Evolutionary conservation across 2,797 vertebrate species (phyloP).

Genomic region (Semaprochilodus insignis): DNA sequence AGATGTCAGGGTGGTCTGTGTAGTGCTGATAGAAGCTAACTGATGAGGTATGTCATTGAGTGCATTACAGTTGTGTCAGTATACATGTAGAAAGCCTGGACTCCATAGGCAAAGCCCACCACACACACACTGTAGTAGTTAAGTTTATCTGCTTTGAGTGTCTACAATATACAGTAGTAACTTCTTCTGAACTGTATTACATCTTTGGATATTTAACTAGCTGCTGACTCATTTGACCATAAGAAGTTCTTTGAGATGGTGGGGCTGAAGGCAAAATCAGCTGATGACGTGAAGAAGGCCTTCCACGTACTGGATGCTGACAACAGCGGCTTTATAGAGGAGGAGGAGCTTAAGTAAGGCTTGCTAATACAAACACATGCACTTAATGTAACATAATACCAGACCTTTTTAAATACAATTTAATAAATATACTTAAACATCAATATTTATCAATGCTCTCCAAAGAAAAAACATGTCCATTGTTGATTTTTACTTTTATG

Average conservation of each 20-base stretch:
- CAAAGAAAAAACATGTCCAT: too few relatives aligned
- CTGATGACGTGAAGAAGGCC: conserved; percentile 87
- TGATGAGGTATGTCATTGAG: too few relatives aligned
- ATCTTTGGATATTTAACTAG: conserved; percentile 64
- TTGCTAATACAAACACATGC: not conserved
- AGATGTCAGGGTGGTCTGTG: too few relatives aligned
- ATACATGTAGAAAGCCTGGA: too few relatives aligned
- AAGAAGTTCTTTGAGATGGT: conserved; percentile 96
- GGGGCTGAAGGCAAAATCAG: conserved; percentile 88
- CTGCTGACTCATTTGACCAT: conserved; percentile 90
- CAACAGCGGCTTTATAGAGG: conserved; percentile 94
- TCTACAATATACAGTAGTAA: too few relatives aligned
- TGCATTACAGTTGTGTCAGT: too few relatives aligned
- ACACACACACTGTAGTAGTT: too few relatives aligned
- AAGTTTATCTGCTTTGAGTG: too few relatives aligned
- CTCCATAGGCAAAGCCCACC: too few relatives aligned
- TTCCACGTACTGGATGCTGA: conserved; percentile 93
- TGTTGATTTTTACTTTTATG: too few relatives aligned
- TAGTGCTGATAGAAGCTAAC: too few relatives aligned
- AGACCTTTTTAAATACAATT: not conserved
- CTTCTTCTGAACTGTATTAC: not conserved
- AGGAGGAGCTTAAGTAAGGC: conserved; percentile 93
- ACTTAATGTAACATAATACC: too few relatives aligned
- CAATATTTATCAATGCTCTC: not conserved
- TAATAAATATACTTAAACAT: not conserved